Conservation (phyloP, 2,797 vertebrate genomes). For the Graptemys geographica region DNA sequence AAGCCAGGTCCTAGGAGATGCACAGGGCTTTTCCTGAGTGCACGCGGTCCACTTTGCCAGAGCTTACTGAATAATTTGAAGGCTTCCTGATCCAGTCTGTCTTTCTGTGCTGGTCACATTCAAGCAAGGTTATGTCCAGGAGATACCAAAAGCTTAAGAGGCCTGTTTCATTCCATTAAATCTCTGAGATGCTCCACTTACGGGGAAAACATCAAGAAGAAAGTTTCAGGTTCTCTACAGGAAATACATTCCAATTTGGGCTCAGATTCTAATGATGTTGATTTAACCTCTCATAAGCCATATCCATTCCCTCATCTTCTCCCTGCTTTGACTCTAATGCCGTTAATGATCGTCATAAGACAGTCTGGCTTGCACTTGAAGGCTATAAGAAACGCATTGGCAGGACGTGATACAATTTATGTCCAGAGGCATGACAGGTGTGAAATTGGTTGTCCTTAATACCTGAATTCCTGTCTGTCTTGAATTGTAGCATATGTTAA, state of each 20-base stretch:
- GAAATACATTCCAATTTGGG: neutral
- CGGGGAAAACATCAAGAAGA: neutral
- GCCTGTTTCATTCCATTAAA: neutral
- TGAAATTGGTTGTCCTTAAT: constrained; percentile 25
- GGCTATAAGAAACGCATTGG: neutral
- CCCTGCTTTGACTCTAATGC: constrained; percentile 1
- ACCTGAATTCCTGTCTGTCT: constrained; percentile 11
- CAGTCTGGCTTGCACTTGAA: neutral
- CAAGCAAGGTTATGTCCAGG: neutral
- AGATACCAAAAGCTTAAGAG: neutral
- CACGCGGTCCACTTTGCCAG: neutral
- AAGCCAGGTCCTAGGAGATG: neutral
- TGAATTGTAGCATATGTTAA: neutral
- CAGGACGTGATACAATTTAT: constrained; percentile 19
- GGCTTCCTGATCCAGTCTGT: neutral
- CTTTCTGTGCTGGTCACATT: neutral
- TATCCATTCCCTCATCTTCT: neutral
- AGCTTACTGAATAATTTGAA: neutral
- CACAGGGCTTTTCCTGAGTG: neutral
- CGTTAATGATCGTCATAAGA: constrained; percentile 1
- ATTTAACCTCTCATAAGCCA: neutral
- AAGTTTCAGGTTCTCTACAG: neutral
- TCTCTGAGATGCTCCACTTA: neutral
- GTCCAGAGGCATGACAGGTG: neutral
- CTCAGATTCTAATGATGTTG: neutral